Evolutionary conservation across 2,888 invertebrate genomes (phyloP).

Genomic region (Nemurella pictetii): DNA sequence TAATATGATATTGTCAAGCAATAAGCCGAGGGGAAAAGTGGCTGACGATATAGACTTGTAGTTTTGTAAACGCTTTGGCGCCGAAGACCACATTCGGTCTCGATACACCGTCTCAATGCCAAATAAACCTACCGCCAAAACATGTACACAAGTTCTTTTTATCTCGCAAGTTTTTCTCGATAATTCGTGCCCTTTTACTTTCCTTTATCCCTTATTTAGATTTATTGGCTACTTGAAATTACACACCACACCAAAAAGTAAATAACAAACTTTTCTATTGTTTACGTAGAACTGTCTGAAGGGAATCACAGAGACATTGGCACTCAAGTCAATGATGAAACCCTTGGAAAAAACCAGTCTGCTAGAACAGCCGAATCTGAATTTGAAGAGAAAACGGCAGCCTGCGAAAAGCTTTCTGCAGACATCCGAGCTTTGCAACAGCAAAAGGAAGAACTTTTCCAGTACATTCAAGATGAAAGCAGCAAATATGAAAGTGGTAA

Average conservation of each 20-base stretch:
- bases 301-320: background rate
- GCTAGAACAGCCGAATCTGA: background rate
- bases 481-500: background rate
- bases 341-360: background rate
- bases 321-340: slow-evolving; percentile 12
- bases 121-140: too few relatives aligned
- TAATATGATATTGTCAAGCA: too few relatives aligned
- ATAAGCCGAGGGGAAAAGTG: too few relatives aligned
- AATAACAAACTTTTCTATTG: background rate
- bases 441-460: slow-evolving; percentile 49
- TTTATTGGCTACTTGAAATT: background rate
- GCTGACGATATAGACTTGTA: too few relatives aligned
- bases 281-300: background rate
- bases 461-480: background rate
- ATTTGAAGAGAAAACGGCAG: background rate
- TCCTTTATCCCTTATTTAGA: too few relatives aligned
- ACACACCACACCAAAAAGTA: background rate
- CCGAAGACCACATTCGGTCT: too few relatives aligned
- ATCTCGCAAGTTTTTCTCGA: too few relatives aligned
- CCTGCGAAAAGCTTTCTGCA: background rate
- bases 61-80: too few relatives aligned
- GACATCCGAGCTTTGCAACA: slow-evolving; percentile 43
- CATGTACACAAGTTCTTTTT: too few relatives aligned
- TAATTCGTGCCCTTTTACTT: too few relatives aligned
- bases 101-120: too few relatives aligned